phyloP scores from a whole-genome alignment of 2,888 invertebrate genomes.

The Electrophaes corylata region DNA sequence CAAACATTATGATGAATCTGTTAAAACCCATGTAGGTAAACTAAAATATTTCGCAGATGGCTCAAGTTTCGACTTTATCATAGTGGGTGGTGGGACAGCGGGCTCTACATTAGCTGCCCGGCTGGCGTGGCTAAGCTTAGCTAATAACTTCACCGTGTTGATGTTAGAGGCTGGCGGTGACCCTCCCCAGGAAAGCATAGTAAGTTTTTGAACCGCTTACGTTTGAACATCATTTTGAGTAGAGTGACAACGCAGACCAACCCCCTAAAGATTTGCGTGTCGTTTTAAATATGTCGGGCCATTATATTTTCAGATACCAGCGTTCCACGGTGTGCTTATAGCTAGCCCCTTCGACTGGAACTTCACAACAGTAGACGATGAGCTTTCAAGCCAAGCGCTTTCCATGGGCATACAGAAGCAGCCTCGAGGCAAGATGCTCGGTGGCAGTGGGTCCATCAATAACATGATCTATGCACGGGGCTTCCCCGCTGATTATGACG shows the following conservation, averaged over 20 bases:
- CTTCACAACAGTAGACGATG: slow-evolving; percentile 62
- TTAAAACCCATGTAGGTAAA: no score
- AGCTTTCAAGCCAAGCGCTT: slow-evolving; percentile 59
- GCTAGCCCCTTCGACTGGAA: slow-evolving; percentile 68
- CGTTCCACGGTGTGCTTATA: slow-evolving; percentile 52
- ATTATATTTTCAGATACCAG: slow-evolving; percentile 60
- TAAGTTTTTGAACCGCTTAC: slow-evolving; percentile 41
- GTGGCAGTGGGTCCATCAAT: slow-evolving; percentile 69
- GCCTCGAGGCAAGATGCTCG: slow-evolving; percentile 69
- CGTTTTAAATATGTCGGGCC: no score
- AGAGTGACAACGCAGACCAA: neutral
- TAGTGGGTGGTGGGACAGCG: slow-evolving; percentile 71
- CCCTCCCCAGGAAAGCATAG: slow-evolving; percentile 67
- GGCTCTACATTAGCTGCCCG: slow-evolving; percentile 67
- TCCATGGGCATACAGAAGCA: slow-evolving; percentile 57
- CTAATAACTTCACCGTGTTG: slow-evolving; percentile 50
- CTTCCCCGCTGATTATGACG: slow-evolving; percentile 65
- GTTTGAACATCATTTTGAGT: neutral
- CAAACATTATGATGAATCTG: no score
- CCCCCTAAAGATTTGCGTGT: neutral
- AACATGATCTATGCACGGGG: slow-evolving; percentile 74
- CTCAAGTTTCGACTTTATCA: slow-evolving; percentile 63
- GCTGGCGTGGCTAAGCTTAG: slow-evolving; percentile 56
- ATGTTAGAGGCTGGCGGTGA: slow-evolving; percentile 71
- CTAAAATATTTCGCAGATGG: slow-evolving; percentile 54